Evolutionary conservation across 2,888 invertebrate species (phyloP), one percentile per base, ranked within the genome.

Genomic region (Heliconius cydno): DNA sequence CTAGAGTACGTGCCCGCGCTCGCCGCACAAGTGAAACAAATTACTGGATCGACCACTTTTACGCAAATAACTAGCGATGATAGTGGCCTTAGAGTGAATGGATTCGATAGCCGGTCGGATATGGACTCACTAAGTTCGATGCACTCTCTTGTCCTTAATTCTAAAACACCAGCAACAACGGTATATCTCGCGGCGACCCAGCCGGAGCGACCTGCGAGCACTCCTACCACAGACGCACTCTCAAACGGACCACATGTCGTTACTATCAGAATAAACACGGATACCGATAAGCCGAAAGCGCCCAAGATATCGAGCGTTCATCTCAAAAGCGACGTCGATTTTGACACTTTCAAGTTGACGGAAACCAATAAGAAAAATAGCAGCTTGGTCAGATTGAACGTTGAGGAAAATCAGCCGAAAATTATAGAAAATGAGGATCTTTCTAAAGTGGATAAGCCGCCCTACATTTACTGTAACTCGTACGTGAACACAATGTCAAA

Each of bases 241-340:
- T 84, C 89, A 86, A 92, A 91, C 90, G 94, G 92, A 82, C 95
- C 94, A 85, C 96, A 97, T 92, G 96, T 97, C 86, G 97, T 97
- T 83, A 97, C 97, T 85, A 97, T 97, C 88, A 95, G 96, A 89
- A 97, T 97, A 90, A 96, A 96, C 90, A 96, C 96, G 25, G 95
- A 96, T 84, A 90, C 94, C 63, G 95, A 95, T 74, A 95, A 94
- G 86, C 94, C 94, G 1, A 94, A 93, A 86, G 92, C 92, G 30
- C 94, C 93, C 34, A 94, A 93, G 88, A 94, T 94, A 84, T 94
- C 95, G 13, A 95, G 95, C 84, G 95, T 95, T 2, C 95, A 95
- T 82, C 91, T 94, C 79, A 93, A 95, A 86, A 94, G 95, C 84
- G 92, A 94, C 86, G 88, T 91, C n/a, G 91, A 93, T 81, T 93